Conservation (phyloP, 2,113 vertebrate species). For the Semnornis frantzii region DNA sequence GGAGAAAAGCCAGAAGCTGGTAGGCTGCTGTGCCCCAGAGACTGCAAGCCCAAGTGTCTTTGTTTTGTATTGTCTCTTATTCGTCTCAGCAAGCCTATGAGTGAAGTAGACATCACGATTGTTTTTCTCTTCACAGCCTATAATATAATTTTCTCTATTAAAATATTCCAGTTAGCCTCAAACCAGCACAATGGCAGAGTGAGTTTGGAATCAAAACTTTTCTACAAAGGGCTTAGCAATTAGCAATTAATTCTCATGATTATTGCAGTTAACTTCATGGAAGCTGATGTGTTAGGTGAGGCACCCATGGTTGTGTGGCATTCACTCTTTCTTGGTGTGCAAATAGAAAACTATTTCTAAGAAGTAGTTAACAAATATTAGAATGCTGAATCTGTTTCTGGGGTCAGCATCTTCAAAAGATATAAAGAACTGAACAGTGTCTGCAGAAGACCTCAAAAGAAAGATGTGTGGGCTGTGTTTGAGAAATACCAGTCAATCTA, state of each 20-base stretch:
- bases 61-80: no score
- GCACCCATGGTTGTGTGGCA: background rate
- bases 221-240: background rate
- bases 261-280: background rate
- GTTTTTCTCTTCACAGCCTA: no score
- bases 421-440: background rate
- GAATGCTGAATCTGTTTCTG: background rate
- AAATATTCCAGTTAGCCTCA: no score
- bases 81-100: no score
- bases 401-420: background rate
- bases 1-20: no score
- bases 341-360: background rate
- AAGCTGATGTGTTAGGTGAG: background rate
- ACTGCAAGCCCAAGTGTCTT: no score
- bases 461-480: background rate
- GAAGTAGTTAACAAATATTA: background rate
- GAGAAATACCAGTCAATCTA: no score
- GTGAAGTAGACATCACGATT: no score
- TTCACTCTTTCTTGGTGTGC: background rate
- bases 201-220: background rate
- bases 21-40: no score
- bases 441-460: background rate
- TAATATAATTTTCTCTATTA: no score
- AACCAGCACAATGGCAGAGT: no score
- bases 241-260: background rate